A percentile compares a stretch with the other conserved stretches of the same genome.
Evolutionary conservation across 2,113 vertebrate species (phyloP).

Genomic region (Blennius ocellaris): DNA sequence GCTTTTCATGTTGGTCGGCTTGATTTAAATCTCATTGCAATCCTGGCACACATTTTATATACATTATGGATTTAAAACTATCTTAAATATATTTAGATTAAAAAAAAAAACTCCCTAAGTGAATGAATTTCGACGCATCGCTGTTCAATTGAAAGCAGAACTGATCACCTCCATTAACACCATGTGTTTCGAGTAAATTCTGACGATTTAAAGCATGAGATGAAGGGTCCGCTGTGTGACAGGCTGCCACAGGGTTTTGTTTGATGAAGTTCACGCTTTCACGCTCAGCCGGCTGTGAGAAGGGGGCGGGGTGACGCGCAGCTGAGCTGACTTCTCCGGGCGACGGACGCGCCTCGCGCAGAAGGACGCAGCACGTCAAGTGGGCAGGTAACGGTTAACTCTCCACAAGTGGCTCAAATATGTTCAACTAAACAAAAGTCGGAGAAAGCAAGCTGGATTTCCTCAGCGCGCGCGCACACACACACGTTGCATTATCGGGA

Average conservation of each 20-base stretch:
- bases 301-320: conserved; percentile 50
- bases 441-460: conserved; percentile 31
- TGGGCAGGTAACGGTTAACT: conserved; percentile 63
- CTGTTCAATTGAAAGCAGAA: too few relatives aligned
- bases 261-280: background rate
- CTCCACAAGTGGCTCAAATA: conserved; percentile 20
- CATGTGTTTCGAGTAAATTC: too few relatives aligned
- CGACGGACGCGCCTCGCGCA: conserved; percentile 31
- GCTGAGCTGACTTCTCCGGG: conserved; percentile 54
- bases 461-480: conserved; percentile 28
- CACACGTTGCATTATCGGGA: conserved; percentile 24
- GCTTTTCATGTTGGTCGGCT: background rate
- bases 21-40: background rate
- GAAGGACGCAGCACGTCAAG: conserved; percentile 27
- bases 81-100: background rate
- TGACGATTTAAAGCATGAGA: too few relatives aligned
- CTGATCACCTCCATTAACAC: too few relatives aligned
- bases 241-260: too few relatives aligned
- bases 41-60: background rate
- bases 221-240: background rate
- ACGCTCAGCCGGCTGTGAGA: conserved; percentile 21
- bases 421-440: conserved; percentile 27
- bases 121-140: background rate
- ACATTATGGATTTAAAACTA: background rate
- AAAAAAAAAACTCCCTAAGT: background rate